phyloP scores from a whole-genome alignment of 1,140 invertebrate genomes.

The Belonocnema kinseyi region DNA sequence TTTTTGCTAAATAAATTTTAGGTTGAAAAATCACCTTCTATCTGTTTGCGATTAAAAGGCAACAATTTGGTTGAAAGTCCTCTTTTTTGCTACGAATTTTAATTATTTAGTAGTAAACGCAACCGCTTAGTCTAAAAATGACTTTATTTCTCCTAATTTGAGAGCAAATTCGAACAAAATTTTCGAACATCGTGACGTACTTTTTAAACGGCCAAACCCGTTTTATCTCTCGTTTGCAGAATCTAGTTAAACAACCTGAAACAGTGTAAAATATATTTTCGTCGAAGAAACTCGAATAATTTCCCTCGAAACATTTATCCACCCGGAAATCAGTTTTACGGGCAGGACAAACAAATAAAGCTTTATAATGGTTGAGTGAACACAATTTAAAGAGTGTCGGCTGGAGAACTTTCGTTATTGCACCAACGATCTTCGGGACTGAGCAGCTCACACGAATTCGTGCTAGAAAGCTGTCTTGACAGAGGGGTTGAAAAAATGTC shows the following conservation, averaged over 20 bases:
- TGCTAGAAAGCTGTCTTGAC: background rate
- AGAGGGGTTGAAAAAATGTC: background rate
- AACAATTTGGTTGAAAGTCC: too few species aligned
- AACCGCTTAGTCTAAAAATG: too few species aligned
- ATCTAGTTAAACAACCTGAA: conserved; percentile 6
- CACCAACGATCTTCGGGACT: background rate
- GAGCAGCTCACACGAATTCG: background rate
- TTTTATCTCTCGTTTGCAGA: background rate
- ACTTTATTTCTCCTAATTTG: too few species aligned
- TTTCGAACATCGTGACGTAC: too few species aligned
- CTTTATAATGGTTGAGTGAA: background rate
- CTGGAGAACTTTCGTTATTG: conserved; percentile 7
- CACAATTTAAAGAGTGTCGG: conserved; percentile 5
- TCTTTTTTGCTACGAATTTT: too few species aligned
- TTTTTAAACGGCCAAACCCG: too few species aligned
- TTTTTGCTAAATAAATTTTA: too few species aligned
- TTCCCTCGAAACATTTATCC: conserved; percentile 4
- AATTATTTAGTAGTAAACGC: too few species aligned
- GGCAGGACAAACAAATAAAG: conserved; percentile 24
- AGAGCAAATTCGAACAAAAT: too few species aligned
- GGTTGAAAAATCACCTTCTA: too few species aligned
- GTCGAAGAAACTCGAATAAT: conserved; percentile 14
- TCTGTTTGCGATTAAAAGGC: too few species aligned
- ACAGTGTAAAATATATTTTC: background rate
- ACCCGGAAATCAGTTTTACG: conserved; percentile 13